Conservation (phyloP, 2,888 invertebrate genomes). For the Conchocele bisecta region DNA sequence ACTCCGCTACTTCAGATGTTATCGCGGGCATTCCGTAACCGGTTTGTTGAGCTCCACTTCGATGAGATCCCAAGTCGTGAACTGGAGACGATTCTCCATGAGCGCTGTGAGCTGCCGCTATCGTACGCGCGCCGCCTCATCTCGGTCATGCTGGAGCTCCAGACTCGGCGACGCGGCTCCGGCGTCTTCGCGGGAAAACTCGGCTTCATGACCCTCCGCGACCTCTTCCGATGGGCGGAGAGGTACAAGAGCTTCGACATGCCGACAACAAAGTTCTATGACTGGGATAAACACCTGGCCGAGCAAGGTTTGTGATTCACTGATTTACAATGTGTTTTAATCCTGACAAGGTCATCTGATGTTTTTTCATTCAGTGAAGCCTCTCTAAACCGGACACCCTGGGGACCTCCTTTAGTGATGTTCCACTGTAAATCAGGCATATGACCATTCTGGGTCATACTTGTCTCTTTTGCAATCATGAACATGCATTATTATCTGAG, state of each 20-base stretch:
- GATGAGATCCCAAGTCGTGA: conserved; percentile 95
- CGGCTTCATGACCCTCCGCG: conserved; percentile 95
- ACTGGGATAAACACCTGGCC: conserved; percentile 98
- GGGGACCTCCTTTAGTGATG: too few species aligned
- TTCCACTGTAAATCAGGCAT: too few species aligned
- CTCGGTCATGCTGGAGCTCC: conserved; percentile 94
- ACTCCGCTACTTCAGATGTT: conserved; percentile 87
- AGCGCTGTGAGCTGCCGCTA: conserved; percentile 93
- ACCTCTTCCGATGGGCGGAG: conserved; percentile 97
- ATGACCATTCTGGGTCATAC: too few species aligned
- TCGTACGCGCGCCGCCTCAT: conserved; percentile 96
- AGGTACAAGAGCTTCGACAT: conserved; percentile 88
- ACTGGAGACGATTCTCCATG: conserved; percentile 93
- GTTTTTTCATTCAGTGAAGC: too few species aligned
- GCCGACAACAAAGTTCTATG: conserved; percentile 87
- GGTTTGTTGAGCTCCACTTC: conserved; percentile 98
- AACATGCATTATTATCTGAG: too few species aligned
- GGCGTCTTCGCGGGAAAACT: conserved; percentile 96
- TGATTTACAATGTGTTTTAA: too few species aligned
- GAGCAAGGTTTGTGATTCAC: conserved; percentile 85
- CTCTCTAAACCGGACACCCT: too few species aligned
- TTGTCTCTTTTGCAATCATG: too few species aligned
- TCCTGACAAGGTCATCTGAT: too few species aligned
- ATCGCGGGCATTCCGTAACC: conserved; percentile 97
- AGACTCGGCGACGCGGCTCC: conserved; percentile 90